Evolutionary conservation across 2,113 vertebrate genomes (phyloP).

Genomic region (Erpornis zantholeuca): DNA sequence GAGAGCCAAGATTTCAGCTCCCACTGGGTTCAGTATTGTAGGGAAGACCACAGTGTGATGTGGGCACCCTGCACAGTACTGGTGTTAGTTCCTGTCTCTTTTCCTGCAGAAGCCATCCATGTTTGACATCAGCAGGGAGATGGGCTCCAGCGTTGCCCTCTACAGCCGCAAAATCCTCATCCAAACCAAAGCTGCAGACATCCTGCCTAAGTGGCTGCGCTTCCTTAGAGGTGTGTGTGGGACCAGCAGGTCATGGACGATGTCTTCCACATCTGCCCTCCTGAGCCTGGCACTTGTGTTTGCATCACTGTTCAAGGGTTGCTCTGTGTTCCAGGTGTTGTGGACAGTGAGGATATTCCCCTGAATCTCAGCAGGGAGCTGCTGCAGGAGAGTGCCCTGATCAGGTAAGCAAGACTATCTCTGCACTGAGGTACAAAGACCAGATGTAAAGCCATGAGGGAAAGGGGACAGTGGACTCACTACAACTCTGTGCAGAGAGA

Average conservation of each 20-base stretch:
- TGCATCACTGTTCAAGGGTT: neutral
- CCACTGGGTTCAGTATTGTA: neutral
- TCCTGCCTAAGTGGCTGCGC: constrained; percentile 95
- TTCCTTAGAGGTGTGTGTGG: constrained; percentile 85
- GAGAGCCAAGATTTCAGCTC: neutral
- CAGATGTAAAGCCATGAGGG: neutral
- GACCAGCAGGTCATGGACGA: accelerated
- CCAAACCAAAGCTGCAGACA: constrained; percentile 91
- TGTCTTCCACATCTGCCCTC: neutral
- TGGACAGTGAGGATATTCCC: constrained; percentile 98
- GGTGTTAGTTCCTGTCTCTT: neutral
- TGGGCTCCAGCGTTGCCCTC: constrained; percentile 88
- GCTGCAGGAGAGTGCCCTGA: constrained; percentile 91
- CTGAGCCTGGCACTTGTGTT: neutral
- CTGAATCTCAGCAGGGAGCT: constrained; percentile 97
- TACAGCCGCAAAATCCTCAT: constrained; percentile 96
- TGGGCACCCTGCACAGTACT: neutral
- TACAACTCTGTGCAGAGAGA: neutral
- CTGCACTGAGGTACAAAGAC: neutral
- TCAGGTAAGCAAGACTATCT: constrained; percentile 77
- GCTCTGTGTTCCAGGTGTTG: constrained; percentile 81
- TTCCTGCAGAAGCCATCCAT: constrained; percentile 88
- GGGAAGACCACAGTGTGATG: neutral
- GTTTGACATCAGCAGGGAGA: constrained; percentile 95
- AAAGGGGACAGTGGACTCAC: neutral